A percentile compares a stretch with the other conserved stretches of the same genome.
These are phyloP conservation scores for Ceratina calcarata DNA, from an alignment of 1,140 invertebrate species.

Conservation along the genomic window DNA sequence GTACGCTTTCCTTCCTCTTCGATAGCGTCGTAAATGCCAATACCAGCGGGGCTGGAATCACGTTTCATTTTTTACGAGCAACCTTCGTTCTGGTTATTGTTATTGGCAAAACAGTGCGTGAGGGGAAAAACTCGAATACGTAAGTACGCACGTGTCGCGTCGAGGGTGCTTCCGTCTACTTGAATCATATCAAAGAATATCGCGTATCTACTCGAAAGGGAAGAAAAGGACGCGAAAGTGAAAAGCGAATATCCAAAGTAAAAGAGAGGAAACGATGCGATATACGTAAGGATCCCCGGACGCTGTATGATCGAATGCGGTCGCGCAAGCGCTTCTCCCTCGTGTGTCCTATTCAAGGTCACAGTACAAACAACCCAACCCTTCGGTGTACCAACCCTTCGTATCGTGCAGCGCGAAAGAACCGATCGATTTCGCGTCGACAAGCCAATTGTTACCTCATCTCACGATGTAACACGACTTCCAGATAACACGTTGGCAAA, in stretches of 20 bases:
- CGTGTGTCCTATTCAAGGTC: conserved; percentile 73
- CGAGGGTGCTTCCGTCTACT: conserved; percentile 24
- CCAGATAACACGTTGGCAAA: too few species aligned
- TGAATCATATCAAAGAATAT: conserved; percentile 32
- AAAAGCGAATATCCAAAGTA: conserved; percentile 76
- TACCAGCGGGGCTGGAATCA: conserved; percentile 19
- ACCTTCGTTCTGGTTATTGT: conserved; percentile 57
- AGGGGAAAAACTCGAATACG: conserved; percentile 25
- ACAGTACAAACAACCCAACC: conserved; percentile 60
- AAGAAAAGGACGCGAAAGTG: conserved; percentile 76
- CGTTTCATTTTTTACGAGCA: conserved; percentile 63
- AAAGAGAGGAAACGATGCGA: conserved; percentile 54
- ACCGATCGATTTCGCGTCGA: conserved; percentile 50
- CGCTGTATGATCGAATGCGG: conserved; percentile 70
- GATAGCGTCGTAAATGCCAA: conserved; percentile 18
- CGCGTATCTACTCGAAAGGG: conserved; percentile 55
- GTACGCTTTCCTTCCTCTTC: background rate
- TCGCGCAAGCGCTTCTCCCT: conserved; percentile 63
- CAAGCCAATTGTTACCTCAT: conserved; percentile 12
- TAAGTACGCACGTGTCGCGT: conserved; percentile 29
- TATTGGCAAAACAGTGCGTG: conserved; percentile 59
- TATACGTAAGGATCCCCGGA: conserved; percentile 58
- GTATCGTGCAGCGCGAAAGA: conserved; percentile 10
- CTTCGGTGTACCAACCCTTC: conserved; percentile 39
- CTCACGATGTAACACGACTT: background rate